Evolutionary conservation across 2,113 vertebrate genomes (phyloP), one percentile per base, ranked within the genome.

Genomic region (Oncorhynchus kisutch): DNA sequence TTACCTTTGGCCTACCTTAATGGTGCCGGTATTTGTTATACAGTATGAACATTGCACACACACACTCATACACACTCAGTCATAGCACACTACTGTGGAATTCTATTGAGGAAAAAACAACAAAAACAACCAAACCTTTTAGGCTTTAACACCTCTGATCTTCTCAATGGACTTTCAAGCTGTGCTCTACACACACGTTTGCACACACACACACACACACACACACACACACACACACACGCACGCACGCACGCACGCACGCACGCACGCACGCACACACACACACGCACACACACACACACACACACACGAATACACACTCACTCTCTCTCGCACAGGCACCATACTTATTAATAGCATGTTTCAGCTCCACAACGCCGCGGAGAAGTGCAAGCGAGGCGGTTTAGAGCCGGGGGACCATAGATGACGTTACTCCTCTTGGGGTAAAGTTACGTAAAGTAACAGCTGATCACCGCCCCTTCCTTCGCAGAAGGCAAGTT

Each of bases 321-420:
- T 39, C 71, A 29, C 29, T 64, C 62, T 59, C 65, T 57, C 39
- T 3, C 4, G 31, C 74, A 51, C 4, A 54, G 14, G 12, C 67
- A 48, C 34, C 48, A 62, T 27, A 73, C 74, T 88, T 89, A 91
- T 89, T 88, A 91, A 92, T 89, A 92, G 88, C 39, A n/a, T 81
- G 82, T 92, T 91, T 91, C 87, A 84, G 78, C 91, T 90, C 87
- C 87, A 90, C 90, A 91, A 86, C 67, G 76, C 16, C 14, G 49
- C 22, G 60, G 57, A 88, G 86, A 92, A 85, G 73, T 89, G 91
- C 85, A 87, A 87, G 70, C 39, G 6, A 85, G 82, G 90, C 87
- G 85, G 72, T 86, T 87, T 78, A 74, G 51, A 83, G 54, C 59
- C 73, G 49, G 73, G 57, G 66, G 78, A 62, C 77, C 51, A 84